A percentile compares a stretch with the other conserved stretches of the same genome.
These are phyloP conservation scores for Sphaerophoria rueppellii DNA, from an alignment of 2,888 invertebrate species.

Conservation along the genomic window DNA sequence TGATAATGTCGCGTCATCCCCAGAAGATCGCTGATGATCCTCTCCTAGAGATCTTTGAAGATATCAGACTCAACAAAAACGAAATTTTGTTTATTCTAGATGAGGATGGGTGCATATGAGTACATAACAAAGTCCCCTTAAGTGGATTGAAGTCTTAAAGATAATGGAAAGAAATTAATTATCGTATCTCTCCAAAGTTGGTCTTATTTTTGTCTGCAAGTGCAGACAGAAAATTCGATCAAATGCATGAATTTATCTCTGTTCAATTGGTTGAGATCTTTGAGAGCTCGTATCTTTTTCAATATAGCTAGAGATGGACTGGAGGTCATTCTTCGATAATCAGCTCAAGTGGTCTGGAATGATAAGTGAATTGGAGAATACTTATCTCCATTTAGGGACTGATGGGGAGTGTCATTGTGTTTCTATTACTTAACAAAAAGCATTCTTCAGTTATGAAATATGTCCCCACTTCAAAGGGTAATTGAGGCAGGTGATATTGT, in stretches of 20 bases:
- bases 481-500: conserved; percentile 18
- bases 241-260: conserved; percentile 29
- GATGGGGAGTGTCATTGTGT: neutral
- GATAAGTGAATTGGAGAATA: neutral
- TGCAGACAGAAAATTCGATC: conserved; percentile 57
- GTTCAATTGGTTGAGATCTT: conserved; percentile 51
- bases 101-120: neutral
- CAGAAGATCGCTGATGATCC: conserved; percentile 58
- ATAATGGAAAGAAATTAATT: conserved; percentile 56
- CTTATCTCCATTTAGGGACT: neutral
- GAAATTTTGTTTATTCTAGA: conserved; percentile 2
- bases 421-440: conserved; percentile 7
- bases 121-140: neutral
- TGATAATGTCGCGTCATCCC: conserved; percentile 6
- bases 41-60: conserved; percentile 29
- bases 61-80: conserved; percentile 4
- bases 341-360: conserved; percentile 22
- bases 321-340: conserved; percentile 20
- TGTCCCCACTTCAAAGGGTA: neutral
- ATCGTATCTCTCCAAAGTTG: conserved; percentile 22
- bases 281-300: neutral
- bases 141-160: conserved; percentile 18
- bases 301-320: conserved; percentile 11
- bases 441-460: neutral
- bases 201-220: conserved; percentile 59